Conservation (phyloP, 2,888 invertebrate species). For the Dione vanillae region DNA sequence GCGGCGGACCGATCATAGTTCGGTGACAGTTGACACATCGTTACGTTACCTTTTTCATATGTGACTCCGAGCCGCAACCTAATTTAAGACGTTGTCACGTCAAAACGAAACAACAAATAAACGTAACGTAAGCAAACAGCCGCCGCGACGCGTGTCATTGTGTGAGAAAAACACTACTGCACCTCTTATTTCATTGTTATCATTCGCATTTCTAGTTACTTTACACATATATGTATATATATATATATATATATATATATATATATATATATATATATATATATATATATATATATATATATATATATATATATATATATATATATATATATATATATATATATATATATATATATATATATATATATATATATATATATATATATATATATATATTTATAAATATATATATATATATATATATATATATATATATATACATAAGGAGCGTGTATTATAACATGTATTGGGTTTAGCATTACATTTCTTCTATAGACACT, state of each 20-base stretch:
- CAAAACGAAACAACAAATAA: no score
- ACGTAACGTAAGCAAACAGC: no score
- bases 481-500: no score
- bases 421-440: no score
- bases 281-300: neutral
- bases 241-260: no score
- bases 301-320: neutral
- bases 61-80: no score
- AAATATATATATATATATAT: neutral
- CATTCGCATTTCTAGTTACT: neutral
- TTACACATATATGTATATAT: neutral
- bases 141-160: neutral
- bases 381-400: neutral
- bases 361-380: neutral
- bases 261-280: neutral
- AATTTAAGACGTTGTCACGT: no score
- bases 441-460: no score
- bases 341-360: neutral
- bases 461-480: no score
- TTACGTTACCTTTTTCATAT: no score
- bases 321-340: neutral
- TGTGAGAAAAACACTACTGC: neutral
- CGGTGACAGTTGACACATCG: no score
- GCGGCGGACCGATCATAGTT: no score
- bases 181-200: neutral